These are phyloP conservation scores for Protonemura montana DNA, from an alignment of 2,888 invertebrate species.

Conservation along the genomic window DNA sequence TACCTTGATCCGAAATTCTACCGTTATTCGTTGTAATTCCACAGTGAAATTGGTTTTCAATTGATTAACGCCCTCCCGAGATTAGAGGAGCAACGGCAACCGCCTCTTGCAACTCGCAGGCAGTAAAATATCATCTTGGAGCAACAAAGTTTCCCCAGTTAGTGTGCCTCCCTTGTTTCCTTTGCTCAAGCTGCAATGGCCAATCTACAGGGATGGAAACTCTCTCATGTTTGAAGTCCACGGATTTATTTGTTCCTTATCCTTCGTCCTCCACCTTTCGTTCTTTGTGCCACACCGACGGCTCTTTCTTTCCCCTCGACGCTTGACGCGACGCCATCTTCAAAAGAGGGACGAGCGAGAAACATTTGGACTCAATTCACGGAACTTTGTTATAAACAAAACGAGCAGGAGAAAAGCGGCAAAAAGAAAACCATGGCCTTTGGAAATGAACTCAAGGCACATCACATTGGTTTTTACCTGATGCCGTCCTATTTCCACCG, in stretches of 20 bases:
- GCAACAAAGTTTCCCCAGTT: not conserved
- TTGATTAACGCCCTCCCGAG: not conserved
- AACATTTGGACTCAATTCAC: slow-evolving; percentile 21
- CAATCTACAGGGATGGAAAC: not conserved
- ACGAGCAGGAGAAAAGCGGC: not conserved
- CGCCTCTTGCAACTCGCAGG: not conserved
- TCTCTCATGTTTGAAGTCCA: slow-evolving; percentile 28
- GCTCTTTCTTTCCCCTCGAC: slow-evolving; percentile 1
- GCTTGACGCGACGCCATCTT: slow-evolving; percentile 31
- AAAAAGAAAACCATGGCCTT: not conserved
- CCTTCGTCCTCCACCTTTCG: slow-evolving; percentile 1
- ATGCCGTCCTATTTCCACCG: not conserved
- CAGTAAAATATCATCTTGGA: not conserved
- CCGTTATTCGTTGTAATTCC: not conserved
- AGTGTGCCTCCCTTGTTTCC: not conserved
- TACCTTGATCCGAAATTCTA: not conserved
- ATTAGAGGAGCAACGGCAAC: not conserved
- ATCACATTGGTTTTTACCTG: not conserved
- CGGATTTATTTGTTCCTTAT: slow-evolving; percentile 30
- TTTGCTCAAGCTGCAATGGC: not conserved
- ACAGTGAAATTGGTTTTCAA: not conserved
- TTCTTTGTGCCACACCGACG: not conserved
- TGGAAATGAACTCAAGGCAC: not conserved
- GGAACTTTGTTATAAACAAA: slow-evolving; percentile 26
- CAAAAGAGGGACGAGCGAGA: slow-evolving; percentile 14